Evolutionary conservation across 2,797 vertebrate genomes (phyloP).

Genomic region (Diglossa cyanea): DNA sequence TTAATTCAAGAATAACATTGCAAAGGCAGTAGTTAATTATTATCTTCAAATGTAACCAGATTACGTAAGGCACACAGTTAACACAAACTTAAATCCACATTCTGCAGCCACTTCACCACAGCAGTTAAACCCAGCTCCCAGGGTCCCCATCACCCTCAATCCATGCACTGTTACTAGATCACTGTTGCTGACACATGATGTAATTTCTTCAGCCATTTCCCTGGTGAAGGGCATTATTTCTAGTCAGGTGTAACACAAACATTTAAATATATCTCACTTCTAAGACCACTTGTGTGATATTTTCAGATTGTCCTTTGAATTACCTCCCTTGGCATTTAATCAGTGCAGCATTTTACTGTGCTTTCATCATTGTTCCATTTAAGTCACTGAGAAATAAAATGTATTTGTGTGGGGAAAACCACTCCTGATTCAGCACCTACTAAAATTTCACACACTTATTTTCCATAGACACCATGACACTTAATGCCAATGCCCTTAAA

Average conservation of each 20-base stretch:
- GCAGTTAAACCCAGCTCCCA: background rate
- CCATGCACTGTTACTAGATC: fast-evolving
- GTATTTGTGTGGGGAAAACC: background rate
- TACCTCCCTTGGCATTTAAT: background rate
- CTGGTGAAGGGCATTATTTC: background rate
- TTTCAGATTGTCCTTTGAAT: background rate
- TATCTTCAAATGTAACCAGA: background rate
- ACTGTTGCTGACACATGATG: background rate
- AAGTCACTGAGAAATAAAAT: background rate
- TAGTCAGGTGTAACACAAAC: background rate
- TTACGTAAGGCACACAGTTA: background rate
- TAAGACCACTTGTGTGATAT: background rate
- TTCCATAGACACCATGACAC: background rate
- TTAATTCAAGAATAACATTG: background rate
- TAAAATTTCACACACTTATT: background rate
- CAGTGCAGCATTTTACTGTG: background rate
- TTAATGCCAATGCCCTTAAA: background rate
- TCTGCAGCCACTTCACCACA: background rate
- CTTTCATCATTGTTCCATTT: background rate
- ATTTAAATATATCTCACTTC: background rate
- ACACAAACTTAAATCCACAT: background rate
- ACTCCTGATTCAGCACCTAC: background rate
- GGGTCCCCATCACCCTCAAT: background rate
- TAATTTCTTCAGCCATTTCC: background rate
- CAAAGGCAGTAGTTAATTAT: slow-evolving; percentile 40